phyloP scores from a whole-genome alignment of 2,113 vertebrate genomes.

The Mirounga angustirostris region DNA sequence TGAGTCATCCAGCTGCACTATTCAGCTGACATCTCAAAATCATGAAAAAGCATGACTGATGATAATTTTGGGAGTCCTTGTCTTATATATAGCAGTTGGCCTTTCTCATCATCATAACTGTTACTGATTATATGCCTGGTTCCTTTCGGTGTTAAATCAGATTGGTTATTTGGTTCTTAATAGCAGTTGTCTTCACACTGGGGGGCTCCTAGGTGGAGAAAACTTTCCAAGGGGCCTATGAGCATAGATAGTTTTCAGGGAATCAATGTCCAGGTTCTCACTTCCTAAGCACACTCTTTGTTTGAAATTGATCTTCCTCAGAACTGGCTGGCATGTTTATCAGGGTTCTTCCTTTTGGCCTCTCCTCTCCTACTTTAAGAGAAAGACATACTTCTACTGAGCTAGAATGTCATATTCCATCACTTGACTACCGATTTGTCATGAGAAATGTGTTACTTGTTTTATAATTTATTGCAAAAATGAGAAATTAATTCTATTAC shows the following conservation, averaged over 20 bases:
- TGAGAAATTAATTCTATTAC: constrained; percentile 1
- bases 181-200: not conserved
- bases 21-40: not conserved
- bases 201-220: not conserved
- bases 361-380: not conserved
- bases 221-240: not conserved
- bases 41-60: not conserved
- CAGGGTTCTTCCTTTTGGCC: not conserved
- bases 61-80: not conserved
- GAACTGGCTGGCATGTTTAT: not conserved
- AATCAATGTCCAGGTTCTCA: not conserved
- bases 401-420: not conserved
- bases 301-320: not conserved
- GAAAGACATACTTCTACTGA: not conserved
- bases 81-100: not conserved
- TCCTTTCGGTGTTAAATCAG: not conserved
- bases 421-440: not conserved
- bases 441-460: not conserved
- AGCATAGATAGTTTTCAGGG: not conserved
- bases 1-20: not conserved
- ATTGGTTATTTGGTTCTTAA: not conserved
- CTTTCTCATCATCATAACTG: not conserved
- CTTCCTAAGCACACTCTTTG: not conserved
- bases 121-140: not conserved
- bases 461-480: constrained; percentile 56